These are phyloP conservation scores for Coturnix japonica DNA, from an alignment of 2,113 vertebrate genomes.

Conservation along the genomic window DNA sequence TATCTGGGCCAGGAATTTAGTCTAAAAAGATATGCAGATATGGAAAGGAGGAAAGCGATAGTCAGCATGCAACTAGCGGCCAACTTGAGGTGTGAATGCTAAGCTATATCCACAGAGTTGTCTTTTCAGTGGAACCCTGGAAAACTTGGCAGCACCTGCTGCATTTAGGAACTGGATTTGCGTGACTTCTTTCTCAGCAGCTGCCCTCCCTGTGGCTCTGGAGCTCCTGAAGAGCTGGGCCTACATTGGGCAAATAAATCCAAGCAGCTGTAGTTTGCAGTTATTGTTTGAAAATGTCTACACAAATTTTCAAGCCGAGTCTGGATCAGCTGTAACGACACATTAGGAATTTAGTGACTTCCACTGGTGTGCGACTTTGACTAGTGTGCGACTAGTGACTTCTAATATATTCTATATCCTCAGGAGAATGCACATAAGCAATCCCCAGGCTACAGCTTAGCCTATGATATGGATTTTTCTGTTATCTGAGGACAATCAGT, in stretches of 20 bases:
- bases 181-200: neutral
- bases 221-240: neutral
- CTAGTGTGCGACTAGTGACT: too few species aligned
- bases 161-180: accelerated
- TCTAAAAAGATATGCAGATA: constrained; percentile 47
- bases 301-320: neutral
- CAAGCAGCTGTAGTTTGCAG: neutral
- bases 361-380: too few species aligned
- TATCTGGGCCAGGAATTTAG: constrained; percentile 50
- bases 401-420: neutral
- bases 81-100: constrained; percentile 28
- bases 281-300: neutral
- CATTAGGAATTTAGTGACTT: neutral
- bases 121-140: neutral
- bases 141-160: neutral
- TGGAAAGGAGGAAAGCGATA: neutral
- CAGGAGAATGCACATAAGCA: neutral
- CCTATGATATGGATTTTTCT: neutral
- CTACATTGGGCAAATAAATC: neutral
- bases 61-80: constrained; percentile 14
- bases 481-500: neutral
- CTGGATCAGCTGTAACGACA: neutral
- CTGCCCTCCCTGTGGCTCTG: neutral
- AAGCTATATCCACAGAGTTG: neutral
- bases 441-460: neutral